phyloP scores from a whole-genome alignment of 2,888 invertebrate species.

The Pardosa pseudoannulata region DNA sequence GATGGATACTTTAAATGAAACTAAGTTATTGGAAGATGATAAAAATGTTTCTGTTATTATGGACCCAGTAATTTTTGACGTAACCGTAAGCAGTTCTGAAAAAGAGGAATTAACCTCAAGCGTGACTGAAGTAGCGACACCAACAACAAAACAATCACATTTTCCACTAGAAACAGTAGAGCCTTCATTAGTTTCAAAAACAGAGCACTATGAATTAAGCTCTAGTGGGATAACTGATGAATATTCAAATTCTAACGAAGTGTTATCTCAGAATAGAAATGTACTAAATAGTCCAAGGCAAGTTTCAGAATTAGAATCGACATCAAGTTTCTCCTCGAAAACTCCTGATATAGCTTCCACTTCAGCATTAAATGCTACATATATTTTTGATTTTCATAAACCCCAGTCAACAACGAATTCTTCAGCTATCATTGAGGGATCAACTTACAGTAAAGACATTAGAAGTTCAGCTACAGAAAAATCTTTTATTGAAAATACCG shows the following conservation, averaged over 20 bases:
- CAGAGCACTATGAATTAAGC: no score
- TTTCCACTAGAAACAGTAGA: no score
- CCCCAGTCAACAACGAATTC: background rate
- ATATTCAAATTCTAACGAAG: no score
- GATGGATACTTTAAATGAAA: conserved; percentile 38
- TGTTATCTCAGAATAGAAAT: background rate
- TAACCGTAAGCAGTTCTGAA: conserved; percentile 73
- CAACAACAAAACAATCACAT: no score
- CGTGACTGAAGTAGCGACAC: no score
- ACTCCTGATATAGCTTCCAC: background rate
- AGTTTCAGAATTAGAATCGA: no score
- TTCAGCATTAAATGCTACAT: background rate
- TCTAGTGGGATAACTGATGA: no score
- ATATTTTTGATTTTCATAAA: background rate
- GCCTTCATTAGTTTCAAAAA: no score
- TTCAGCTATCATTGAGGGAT: background rate
- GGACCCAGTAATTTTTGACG: conserved; percentile 73
- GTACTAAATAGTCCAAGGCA: background rate
- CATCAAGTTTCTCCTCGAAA: background rate
- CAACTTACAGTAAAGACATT: background rate
- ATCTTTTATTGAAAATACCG: background rate
- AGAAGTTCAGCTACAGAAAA: background rate
- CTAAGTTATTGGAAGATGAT: conserved; percentile 36
- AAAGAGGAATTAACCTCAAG: no score
- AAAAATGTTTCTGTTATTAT: conserved; percentile 73